These are phyloP conservation scores for Perdita meconis DNA, from an alignment of 2,888 invertebrate genomes.

Conservation along the genomic window DNA sequence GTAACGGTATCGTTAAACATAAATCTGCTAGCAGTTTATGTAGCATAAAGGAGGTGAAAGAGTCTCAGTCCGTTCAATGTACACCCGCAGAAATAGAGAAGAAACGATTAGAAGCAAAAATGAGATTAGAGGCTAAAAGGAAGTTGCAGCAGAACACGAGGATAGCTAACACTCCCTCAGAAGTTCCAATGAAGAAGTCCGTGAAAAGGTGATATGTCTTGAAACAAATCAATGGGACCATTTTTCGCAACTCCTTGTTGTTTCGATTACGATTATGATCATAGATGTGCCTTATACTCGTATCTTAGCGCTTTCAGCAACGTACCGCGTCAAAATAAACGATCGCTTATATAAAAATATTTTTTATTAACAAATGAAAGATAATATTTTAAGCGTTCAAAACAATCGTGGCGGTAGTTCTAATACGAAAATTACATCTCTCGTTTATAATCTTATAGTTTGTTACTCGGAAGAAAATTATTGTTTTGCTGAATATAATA, in stretches of 20 bases:
- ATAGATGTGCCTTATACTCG: background rate
- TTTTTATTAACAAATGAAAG: constrained; percentile 1
- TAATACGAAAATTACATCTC: background rate
- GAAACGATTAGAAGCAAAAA: constrained; percentile 87
- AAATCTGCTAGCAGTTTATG: constrained; percentile 58
- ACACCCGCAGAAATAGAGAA: constrained; percentile 87
- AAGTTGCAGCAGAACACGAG: constrained; percentile 65
- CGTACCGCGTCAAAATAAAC: constrained; percentile 8
- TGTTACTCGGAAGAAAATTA: background rate
- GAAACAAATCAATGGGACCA: constrained; percentile 2
- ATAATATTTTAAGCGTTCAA: constrained; percentile 13
- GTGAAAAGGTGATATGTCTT: constrained; percentile 69
- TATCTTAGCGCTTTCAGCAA: constrained; percentile 26
- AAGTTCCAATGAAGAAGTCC: constrained; percentile 36
- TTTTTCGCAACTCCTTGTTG: constrained; percentile 13
- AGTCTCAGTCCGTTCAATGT: constrained; percentile 76
- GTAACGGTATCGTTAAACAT: constrained; percentile 52
- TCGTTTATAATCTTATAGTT: background rate
- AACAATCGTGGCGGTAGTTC: background rate
- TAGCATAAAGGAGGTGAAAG: constrained; percentile 40
- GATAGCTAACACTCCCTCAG: constrained; percentile 5
- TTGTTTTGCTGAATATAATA: background rate
- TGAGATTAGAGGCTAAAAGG: constrained; percentile 86
- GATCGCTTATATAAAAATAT: background rate
- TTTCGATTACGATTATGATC: constrained; percentile 6